phyloP scores from a whole-genome alignment of 2,888 invertebrate species.

The Habroteleia sp. region DNA sequence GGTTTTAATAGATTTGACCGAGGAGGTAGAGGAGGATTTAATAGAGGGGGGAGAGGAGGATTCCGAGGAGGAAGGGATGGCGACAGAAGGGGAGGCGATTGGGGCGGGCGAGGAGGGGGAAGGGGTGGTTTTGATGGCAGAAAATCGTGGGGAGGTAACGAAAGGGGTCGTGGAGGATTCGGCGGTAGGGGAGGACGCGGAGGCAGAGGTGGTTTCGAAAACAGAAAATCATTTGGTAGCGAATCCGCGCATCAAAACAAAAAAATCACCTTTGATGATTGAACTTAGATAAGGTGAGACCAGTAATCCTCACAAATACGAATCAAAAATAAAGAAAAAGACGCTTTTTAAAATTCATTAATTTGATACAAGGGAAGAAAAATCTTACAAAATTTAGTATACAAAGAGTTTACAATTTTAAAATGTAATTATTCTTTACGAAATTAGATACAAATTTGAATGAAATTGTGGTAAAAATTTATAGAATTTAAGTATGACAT shows the following conservation, averaged over 20 bases:
- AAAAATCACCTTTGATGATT: constrained; percentile 87
- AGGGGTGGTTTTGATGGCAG: constrained; percentile 71
- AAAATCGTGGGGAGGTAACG: constrained; percentile 75
- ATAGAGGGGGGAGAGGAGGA: constrained; percentile 44
- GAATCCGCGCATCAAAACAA: constrained; percentile 85
- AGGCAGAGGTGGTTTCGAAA: constrained; percentile 70
- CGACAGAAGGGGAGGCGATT: constrained; percentile 70
- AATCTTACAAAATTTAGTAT: too few relatives aligned
- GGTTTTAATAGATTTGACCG: constrained; percentile 69
- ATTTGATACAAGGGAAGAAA: too few relatives aligned
- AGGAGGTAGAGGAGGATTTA: constrained; percentile 72
- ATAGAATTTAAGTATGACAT: too few relatives aligned
- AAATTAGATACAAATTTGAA: too few relatives aligned
- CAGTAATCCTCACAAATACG: too few relatives aligned
- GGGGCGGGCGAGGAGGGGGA: too few relatives aligned
- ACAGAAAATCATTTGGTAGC: constrained; percentile 73
- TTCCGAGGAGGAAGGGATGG: constrained; percentile 69
- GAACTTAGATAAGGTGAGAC: constrained; percentile 66
- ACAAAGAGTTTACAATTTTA: too few relatives aligned
- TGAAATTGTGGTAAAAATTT: too few relatives aligned
- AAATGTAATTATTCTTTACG: too few relatives aligned
- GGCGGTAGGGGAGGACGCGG: constrained; percentile 72
- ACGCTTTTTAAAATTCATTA: too few relatives aligned
- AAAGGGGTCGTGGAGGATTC: constrained; percentile 67
- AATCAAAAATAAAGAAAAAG: too few relatives aligned